These are phyloP conservation scores for Tridacna gigas DNA, from an alignment of 2,888 invertebrate genomes.

Conservation along the genomic window DNA sequence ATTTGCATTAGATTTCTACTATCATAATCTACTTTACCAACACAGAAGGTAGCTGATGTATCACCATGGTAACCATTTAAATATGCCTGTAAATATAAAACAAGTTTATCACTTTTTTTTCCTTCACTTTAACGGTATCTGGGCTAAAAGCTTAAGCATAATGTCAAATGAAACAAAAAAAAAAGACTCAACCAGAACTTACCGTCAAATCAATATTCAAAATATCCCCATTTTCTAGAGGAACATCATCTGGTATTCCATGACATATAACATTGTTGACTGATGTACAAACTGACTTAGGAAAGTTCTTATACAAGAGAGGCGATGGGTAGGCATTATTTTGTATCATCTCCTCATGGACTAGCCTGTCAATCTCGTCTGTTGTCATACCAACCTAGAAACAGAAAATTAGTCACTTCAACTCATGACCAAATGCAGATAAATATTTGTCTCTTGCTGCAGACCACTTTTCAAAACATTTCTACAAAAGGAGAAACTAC, in stretches of 20 bases:
- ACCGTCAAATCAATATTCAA: slow-evolving; percentile 96
- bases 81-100: slow-evolving; percentile 85
- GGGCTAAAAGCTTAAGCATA: too few relatives aligned
- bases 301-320: slow-evolving; percentile 92
- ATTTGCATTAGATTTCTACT: slow-evolving; percentile 90
- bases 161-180: too few relatives aligned
- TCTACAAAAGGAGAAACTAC: not conserved
- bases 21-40: slow-evolving; percentile 93
- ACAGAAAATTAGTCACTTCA: not conserved
- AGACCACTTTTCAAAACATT: not conserved
- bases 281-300: slow-evolving; percentile 96
- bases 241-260: slow-evolving; percentile 94
- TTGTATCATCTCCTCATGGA: slow-evolving; percentile 90
- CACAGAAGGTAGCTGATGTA: slow-evolving; percentile 93
- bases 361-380: slow-evolving; percentile 92
- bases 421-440: too few relatives aligned
- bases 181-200: slow-evolving; percentile 78
- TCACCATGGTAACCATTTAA: slow-evolving; percentile 95
- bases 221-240: slow-evolving; percentile 92
- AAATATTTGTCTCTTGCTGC: too few relatives aligned
- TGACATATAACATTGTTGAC: slow-evolving; percentile 96
- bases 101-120: too few relatives aligned
- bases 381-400: slow-evolving; percentile 90
- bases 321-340: slow-evolving; percentile 95
- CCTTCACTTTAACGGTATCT: too few relatives aligned